A percentile compares a stretch with the other conserved stretches of the same genome.
phyloP scores from a whole-genome alignment of 2,113 vertebrate species.

The Odobenus rosmarus region DNA sequence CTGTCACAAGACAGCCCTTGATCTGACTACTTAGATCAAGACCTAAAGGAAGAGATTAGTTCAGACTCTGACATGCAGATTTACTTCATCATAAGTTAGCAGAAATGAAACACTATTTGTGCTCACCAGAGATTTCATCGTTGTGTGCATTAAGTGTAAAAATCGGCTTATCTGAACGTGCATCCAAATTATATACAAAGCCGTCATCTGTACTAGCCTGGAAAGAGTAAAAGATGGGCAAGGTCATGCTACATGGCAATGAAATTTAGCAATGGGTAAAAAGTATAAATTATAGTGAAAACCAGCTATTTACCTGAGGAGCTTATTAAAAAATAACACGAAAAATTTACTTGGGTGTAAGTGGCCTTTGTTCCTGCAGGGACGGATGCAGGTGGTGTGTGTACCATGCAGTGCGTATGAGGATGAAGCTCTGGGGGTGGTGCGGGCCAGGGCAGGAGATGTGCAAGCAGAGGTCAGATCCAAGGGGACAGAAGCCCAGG shows the following conservation, averaged over 20 bases:
- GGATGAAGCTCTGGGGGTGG: too few relatives aligned
- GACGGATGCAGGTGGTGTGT: neutral
- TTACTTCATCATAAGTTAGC: neutral
- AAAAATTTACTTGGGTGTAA: neutral
- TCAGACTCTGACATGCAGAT: neutral
- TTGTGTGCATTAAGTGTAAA: constrained; percentile 96
- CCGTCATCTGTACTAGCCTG: constrained; percentile 98
- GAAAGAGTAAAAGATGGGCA: constrained; percentile 19
- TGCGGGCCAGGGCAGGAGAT: too few relatives aligned
- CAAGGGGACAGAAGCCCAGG: neutral
- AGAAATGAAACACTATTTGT: neutral
- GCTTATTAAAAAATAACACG: neutral
- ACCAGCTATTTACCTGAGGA: neutral
- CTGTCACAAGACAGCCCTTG: constrained; percentile 96
- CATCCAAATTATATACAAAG: constrained; percentile 97
- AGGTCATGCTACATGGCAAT: neutral
- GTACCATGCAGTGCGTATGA: rapidly evolving
- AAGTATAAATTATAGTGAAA: neutral
- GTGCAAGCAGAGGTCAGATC: neutral
- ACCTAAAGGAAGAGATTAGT: constrained; percentile 83
- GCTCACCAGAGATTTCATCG: constrained; percentile 94
- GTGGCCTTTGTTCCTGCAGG: too few relatives aligned
- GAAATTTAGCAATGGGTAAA: neutral
- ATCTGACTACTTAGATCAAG: constrained; percentile 96
- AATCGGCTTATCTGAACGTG: constrained; percentile 95